phyloP scores from a whole-genome alignment of 1,140 invertebrate genomes.

The Conus betulinus region DNA sequence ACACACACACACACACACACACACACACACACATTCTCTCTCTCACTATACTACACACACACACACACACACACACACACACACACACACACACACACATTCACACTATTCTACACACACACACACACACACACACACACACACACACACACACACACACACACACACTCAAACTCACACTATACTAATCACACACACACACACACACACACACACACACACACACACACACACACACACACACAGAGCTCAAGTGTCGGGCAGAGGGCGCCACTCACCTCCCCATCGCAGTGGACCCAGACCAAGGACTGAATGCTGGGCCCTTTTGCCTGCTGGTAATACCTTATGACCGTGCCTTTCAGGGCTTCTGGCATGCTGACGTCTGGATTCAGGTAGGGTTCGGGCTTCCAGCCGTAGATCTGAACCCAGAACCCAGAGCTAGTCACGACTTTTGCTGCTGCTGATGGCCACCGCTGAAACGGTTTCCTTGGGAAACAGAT shows the following conservation, averaged over 20 bases:
- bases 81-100: constrained; percentile 1
- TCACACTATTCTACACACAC: background rate
- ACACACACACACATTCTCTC: background rate
- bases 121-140: constrained; percentile 1
- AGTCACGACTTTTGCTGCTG: too few relatives aligned
- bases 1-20: constrained; percentile 5
- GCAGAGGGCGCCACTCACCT: background rate
- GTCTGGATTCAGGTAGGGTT: too few relatives aligned
- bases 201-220: background rate
- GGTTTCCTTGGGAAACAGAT: too few relatives aligned
- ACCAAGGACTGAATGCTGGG: too few relatives aligned
- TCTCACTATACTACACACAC: background rate
- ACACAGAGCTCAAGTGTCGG: background rate
- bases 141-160: constrained; percentile 4
- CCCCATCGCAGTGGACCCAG: too few relatives aligned
- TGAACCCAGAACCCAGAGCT: too few relatives aligned
- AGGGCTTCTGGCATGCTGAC: too few relatives aligned
- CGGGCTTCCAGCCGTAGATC: too few relatives aligned
- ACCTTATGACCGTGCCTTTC: too few relatives aligned
- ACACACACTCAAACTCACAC: too few relatives aligned
- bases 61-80: constrained; percentile 13
- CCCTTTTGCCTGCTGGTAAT: too few relatives aligned
- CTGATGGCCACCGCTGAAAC: too few relatives aligned
- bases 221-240: constrained; percentile 13
- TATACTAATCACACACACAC: constrained; percentile 13